Base-by-base conservation (phyloP, 1,140 invertebrate species). In the Macrostomum lignano region DNA sequence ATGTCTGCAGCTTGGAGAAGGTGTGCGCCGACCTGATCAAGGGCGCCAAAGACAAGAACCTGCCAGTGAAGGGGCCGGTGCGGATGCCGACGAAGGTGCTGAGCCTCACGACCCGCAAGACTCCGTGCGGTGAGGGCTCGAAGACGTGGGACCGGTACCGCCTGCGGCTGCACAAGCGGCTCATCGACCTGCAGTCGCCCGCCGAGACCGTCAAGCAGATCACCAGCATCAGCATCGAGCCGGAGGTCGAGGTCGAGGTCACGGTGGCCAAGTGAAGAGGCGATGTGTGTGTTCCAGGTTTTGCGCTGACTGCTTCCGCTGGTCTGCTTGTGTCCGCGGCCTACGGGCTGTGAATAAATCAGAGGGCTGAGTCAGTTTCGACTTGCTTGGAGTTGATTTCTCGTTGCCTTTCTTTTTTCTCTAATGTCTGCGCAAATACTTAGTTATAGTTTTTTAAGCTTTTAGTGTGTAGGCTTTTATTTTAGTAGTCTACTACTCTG, bases 181-280 rank as follows among this genome's bases (percentile, higher is more conserved):
- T 96, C 31, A 93, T 96, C 46, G 88, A 98, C 60, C 68, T 98
- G 22, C 79, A 88, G 60, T 84, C 78, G 5, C 76, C 82, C 11
- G 84, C 79, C 25, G 88, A 98, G 63, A 86, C 91, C 49, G 84
- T 98, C 3, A 94, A 93, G 59, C 81, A 96, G 61, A 94, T 96
- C 58, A 96, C 88, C 21, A 84, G 79, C 36, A 93, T 98, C 59
- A 84, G 75, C 49, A 88, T 98, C 47, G 86, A 98, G 61, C 84
- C 88, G 43, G 88, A 86, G 60, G 88, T 96, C 53, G 84, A 94
- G 59, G 84, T 94, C 44, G 86, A 94, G 61, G 86, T 98, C 25
- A 96, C 86, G n/a, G n/a, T n/a, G n/a, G 86, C 84, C 45, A 78
- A 86, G 56, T n/a, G n/a, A n/a, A n/a, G n/a, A n/a, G n/a, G n/a